These are phyloP conservation scores for Polypterus senegalus DNA, from an alignment of 2,113 vertebrate genomes.

Conservation along the genomic window DNA sequence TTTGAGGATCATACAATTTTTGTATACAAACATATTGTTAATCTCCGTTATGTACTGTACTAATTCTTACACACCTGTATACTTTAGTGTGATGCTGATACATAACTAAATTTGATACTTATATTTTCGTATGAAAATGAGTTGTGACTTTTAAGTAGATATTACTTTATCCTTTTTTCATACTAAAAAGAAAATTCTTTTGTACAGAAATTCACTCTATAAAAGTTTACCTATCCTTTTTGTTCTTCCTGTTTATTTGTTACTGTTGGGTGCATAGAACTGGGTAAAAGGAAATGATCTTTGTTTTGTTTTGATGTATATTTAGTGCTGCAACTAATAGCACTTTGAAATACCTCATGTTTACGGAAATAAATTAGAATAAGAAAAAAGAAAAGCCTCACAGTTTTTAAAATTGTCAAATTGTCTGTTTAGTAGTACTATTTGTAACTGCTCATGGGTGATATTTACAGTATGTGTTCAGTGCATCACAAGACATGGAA, in stretches of 20 bases:
- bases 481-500: no score
- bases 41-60: conserved; percentile 87
- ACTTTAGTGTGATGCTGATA: conserved; percentile 98
- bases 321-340: conserved; percentile 99
- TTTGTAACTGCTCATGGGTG: no score
- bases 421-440: no score
- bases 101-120: conserved; percentile 99
- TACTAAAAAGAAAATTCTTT: conserved; percentile 76
- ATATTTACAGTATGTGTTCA: no score
- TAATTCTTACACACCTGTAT: conserved; percentile 97
- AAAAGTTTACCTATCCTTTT: conserved; percentile 79
- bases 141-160: conserved; percentile 95
- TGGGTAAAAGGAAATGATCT: conserved; percentile 87
- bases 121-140: conserved; percentile 99
- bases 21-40: conserved; percentile 95
- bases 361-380: conserved; percentile 98
- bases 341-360: conserved; percentile 99
- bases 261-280: conserved; percentile 96
- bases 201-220: conserved; percentile 98
- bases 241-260: conserved; percentile 83
- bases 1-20: conserved; percentile 83
- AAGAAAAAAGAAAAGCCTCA: conserved; percentile 26
- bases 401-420: no score
- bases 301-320: conserved; percentile 84
- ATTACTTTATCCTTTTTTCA: conserved; percentile 96